Base-by-base conservation (phyloP, 1,140 invertebrate species). In the Cherax quadricarinatus region DNA sequence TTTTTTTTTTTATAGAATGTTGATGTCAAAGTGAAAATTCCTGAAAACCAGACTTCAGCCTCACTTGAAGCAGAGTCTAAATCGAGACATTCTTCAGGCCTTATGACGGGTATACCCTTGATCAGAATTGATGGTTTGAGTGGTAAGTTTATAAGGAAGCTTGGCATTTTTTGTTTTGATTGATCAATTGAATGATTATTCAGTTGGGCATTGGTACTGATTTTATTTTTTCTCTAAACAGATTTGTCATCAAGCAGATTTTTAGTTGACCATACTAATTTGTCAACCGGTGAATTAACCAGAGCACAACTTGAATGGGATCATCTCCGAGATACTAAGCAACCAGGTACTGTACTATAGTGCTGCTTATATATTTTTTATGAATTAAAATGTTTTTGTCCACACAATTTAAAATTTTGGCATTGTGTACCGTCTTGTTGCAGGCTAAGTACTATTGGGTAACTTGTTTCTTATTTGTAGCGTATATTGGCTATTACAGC, bases 201-300 rank as follows among this genome's bases (percentile, higher is more conserved):
- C 53, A 57, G 1, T 57, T 57, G 4, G 53, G 14, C 53, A 9
- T 57, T 57, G 53, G 53, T 5, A 57, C 14, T 66, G 1, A 60
- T 60, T 16, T 66, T 66, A 18, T 18, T 21, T 66, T 21, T 66
- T 18, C 18, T 21, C 18, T 30, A 21, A 21, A 10, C 70, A 75
- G 70, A 21, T 75, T 75, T 75, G 70, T 75, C 70, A 30, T 30
- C 70, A 75, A 75, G 70, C 21, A 75, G 70, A 21, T 75, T 75
- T 75, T 75, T 75, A 75, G n/a, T 75, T 9, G 70, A 75, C 24
- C 24, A 75, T 30, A 75, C 70, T 30, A 75, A 24, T n/a, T 9
- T 75, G n/a, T 75, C 70, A 4, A 75, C 70, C 30, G 70, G 70
- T 6, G 70, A 75, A 75, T 3, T 75, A 30, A 21, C 70, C 24